A percentile compares a stretch with the other conserved stretches of the same genome.
These are phyloP conservation scores for Girardia tigrina DNA, from an alignment of 2,888 invertebrate species.

Conservation along the genomic window DNA sequence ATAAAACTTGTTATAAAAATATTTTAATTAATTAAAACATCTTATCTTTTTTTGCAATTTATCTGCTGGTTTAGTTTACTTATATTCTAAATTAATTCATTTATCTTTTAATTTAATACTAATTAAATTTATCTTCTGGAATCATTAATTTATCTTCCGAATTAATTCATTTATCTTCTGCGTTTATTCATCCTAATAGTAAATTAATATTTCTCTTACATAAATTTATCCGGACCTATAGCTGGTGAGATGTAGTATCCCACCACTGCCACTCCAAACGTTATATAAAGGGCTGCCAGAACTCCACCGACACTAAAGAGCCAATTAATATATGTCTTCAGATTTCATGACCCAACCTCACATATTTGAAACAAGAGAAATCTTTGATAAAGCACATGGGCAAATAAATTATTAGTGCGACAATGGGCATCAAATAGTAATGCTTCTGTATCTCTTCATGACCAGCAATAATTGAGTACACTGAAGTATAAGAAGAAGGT, in stretches of 20 bases:
- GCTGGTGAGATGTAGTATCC: neutral
- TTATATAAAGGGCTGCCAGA: conserved; percentile 9
- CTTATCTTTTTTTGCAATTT: too few relatives aligned
- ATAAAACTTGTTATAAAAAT: too few relatives aligned
- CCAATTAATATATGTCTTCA: neutral
- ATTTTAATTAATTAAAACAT: too few relatives aligned
- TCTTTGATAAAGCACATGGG: conserved; percentile 23
- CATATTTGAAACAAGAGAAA: conserved; percentile 12
- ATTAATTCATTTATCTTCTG: too few relatives aligned
- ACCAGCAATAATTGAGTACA: neutral
- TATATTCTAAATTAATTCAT: too few relatives aligned
- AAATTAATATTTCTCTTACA: neutral
- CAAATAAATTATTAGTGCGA: neutral
- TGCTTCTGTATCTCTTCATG: neutral
- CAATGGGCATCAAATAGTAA: neutral
- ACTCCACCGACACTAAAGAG: neutral
- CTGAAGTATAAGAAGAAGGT: neutral
- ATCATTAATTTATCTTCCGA: too few relatives aligned
- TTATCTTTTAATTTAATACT: too few relatives aligned
- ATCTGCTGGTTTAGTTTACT: too few relatives aligned
- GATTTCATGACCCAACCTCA: conserved; percentile 6
- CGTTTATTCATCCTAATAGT: too few relatives aligned
- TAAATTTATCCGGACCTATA: neutral
- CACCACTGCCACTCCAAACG: neutral
- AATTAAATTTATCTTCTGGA: too few relatives aligned